Base-by-base conservation (phyloP, 92 coral and sea anemone species). In the Umimayanthus kanabou region DNA sequence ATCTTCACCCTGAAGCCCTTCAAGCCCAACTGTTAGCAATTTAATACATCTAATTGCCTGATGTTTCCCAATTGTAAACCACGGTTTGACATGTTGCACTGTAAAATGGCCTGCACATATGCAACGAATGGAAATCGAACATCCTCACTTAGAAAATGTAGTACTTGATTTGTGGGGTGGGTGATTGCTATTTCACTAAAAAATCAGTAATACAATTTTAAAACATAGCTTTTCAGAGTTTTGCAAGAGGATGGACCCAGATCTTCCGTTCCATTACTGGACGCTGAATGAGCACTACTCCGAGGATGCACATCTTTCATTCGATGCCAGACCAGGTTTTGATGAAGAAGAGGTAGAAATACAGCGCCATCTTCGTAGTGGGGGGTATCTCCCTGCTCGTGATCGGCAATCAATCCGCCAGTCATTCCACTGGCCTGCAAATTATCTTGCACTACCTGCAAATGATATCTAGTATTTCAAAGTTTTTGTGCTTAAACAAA, bases 231-330 rank as follows among this genome's bases (percentile, higher is more conserved):
- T 79, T 69, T 83, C 79, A 93, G 93, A 87, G 80, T 93, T 88
- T 84, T 25, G 85, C 65, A 93, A 93, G 81, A 66, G 90, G 29
- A 93, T 90, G 93, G 95, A 93, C 66, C 39, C 86, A 5, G 84
- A 77, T 23, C 80, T 93, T 40, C n/a, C n/a, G n/a, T n/a, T n/a
- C n/a, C n/a, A n/a, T n/a, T n/a, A n/a, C n/a, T n/a, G n/a, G n/a
- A n/a, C n/a, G n/a, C n/a, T n/a, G n/a, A n/a, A n/a, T n/a, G n/a
- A n/a, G n/a, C n/a, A n/a, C n/a, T n/a, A n/a, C n/a, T n/a, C n/a
- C n/a, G n/a, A n/a, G n/a, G n/a, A n/a, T n/a, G n/a, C n/a, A n/a
- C n/a, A n/a, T n/a, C n/a, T n/a, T n/a, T n/a, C n/a, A n/a, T n/a
- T n/a, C n/a, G n/a, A n/a, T n/a, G n/a, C n/a, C n/a, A n/a, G n/a